Percentiles rank a stretch among this genome's conserved stretches.
Evolutionary conservation across 2,113 vertebrate species (phyloP).

Genomic region (Zosterops japonicus): DNA sequence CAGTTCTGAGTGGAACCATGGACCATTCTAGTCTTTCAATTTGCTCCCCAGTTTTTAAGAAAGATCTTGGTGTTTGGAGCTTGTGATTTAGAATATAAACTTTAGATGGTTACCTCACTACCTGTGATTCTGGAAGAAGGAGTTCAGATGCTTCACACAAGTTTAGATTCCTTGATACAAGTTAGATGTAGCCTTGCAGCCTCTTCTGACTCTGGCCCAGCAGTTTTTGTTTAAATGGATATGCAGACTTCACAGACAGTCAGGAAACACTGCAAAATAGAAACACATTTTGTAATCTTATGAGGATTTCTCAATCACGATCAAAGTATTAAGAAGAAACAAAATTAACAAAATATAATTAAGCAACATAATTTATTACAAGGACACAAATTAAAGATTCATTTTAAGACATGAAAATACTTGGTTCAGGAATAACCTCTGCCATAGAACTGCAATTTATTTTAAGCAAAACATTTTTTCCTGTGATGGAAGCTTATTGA

Average conservation of each 20-base stretch:
- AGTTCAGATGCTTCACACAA: neutral
- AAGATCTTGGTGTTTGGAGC: neutral
- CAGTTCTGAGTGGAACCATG: neutral
- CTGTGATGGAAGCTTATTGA: neutral
- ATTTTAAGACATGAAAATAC: neutral
- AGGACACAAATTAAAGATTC: neutral
- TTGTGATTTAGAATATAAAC: neutral
- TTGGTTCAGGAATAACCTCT: neutral
- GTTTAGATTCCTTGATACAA: neutral
- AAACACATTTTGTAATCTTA: neutral
- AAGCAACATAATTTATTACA: neutral
- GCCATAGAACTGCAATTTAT: neutral
- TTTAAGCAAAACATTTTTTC: neutral
- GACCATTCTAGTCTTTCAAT: neutral
- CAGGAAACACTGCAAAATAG: neutral
- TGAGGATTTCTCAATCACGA: neutral
- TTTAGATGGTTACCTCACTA: neutral
- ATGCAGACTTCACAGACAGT: neutral
- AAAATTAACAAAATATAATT: neutral
- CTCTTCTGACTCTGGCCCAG: neutral
- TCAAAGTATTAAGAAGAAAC: neutral
- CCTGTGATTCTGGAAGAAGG: neutral
- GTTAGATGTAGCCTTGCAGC: neutral
- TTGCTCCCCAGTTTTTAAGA: neutral
- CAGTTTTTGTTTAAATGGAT: neutral